Percentiles rank a stretch among this genome's conserved stretches.
Conservation (phyloP, 2,797 vertebrate species). For the Dromococcyx pavoninus region DNA sequence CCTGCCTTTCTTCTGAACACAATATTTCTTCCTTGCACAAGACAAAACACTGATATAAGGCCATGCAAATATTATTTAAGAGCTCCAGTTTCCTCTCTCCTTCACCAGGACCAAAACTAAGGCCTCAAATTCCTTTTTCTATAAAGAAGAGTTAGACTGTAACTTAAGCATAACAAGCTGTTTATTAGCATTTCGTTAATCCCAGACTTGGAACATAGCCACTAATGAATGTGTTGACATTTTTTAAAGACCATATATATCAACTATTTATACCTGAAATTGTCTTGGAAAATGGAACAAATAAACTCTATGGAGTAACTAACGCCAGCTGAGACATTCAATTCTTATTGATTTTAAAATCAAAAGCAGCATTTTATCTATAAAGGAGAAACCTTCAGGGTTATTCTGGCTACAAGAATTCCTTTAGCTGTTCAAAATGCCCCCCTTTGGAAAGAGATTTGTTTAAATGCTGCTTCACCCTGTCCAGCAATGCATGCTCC, state of each 20-base stretch:
- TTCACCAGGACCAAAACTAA: no score
- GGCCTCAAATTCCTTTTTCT: neutral
- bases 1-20: no score
- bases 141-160: neutral
- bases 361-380: neutral
- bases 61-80: no score
- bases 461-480: neutral
- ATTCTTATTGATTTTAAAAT: neutral
- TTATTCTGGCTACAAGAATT: neutral
- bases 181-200: neutral
- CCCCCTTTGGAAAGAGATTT: neutral
- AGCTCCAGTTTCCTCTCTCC: no score
- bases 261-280: neutral
- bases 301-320: neutral
- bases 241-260: neutral
- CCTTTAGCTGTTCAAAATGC: neutral
- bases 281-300: neutral
- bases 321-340: neutral
- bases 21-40: no score
- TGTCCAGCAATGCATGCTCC: neutral
- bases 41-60: no score
- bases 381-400: neutral
- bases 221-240: neutral
- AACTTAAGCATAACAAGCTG: neutral
- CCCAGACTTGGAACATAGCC: neutral